Evolutionary conservation across 2,113 vertebrate species (phyloP).

Genomic region (Mustela lutreola): DNA sequence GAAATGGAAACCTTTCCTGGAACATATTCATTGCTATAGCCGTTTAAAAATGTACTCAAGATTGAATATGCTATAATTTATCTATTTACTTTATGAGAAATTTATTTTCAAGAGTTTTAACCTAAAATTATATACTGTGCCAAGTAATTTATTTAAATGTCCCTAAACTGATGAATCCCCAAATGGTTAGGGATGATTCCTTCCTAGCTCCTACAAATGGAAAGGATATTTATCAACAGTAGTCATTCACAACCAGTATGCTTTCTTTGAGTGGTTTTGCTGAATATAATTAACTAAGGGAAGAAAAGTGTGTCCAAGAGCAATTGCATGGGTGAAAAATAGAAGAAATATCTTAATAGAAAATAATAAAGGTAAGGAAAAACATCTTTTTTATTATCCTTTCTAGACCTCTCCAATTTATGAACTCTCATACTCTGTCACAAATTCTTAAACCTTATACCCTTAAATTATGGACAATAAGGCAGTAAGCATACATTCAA

Average conservation of each 20-base stretch:
- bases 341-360: neutral
- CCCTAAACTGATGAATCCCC: neutral
- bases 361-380: neutral
- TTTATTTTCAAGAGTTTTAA: conserved; percentile 18
- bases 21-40: neutral
- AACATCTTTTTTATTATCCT: neutral
- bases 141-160: neutral
- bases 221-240: neutral
- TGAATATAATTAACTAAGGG: neutral
- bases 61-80: neutral
- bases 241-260: neutral
- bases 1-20: conserved; percentile 26
- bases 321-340: neutral
- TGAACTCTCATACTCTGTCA: neutral
- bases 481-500: neutral
- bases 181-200: neutral
- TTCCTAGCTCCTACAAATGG: neutral
- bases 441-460: neutral
- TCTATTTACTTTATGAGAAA: neutral
- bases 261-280: neutral
- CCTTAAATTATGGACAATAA: neutral
- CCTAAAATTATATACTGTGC: neutral
- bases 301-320: neutral
- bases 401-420: neutral
- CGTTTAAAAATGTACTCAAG: neutral